Base-by-base conservation (phyloP, 2,797 vertebrate species). In the Sphenopsis melanotis region DNA sequence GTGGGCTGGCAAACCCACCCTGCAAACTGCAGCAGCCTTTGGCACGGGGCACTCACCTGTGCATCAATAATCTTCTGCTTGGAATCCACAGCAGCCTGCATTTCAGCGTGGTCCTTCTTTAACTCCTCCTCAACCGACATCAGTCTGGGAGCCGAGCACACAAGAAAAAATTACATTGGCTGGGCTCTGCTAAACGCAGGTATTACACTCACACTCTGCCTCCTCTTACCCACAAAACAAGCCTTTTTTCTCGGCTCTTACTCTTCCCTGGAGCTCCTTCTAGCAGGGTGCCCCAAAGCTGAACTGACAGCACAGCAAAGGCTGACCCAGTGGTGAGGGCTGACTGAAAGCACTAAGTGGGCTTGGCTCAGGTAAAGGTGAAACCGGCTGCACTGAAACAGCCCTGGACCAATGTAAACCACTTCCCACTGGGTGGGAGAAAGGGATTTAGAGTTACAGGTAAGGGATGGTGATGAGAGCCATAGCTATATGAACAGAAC, bases 61-160 rank as follows among this genome's bases (percentile, higher is more conserved):
- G 99, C 99, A 69, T 99, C 99, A 1, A 99, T 99, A 95, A 99
- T 99, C 98, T 99, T 99, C 98, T 99, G 99, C 68, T 99, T 99
- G 86, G 99, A 99, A 97, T 99, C 99, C 16, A 99, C 99, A 1
- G 99, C 98, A 1, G 99, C 99, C 92, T 99, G 99, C 99, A 99
- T 99, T 98, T 99, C 99, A 10, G 99, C 98, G 0, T 99, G 99
- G 87, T 99, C 99, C 97, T 99, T 99, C 97, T 99, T 99, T 50
- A 99, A 97, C 94, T 99, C 99, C 94, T 99, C 99, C 89, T 99
- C 99, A 91, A 99, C 99, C 0, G 99, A 99, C 99, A 99, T 99
- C 94, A 99, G 98, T 97, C 99, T 99, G 97, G 21, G 32, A 65
- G 53, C 64, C 64, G 3, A 24, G 22, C 42, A 78, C 47, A 79